These are phyloP conservation scores for Drosophila stalkeri DNA, from an alignment of 2,888 invertebrate genomes.

Conservation along the genomic window DNA sequence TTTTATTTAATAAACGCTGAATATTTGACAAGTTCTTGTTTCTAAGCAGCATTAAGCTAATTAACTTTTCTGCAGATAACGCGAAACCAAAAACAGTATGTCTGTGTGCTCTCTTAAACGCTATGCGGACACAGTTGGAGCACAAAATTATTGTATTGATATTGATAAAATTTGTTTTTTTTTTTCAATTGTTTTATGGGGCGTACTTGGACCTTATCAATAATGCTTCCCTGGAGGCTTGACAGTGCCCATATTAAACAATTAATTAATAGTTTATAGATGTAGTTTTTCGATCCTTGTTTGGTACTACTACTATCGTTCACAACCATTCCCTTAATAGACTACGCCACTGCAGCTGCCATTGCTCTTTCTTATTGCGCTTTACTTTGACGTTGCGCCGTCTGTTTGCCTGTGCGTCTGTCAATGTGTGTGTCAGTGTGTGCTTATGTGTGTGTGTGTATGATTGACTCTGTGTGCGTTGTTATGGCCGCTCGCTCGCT, in stretches of 20 bases:
- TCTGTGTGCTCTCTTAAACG: constrained; percentile 33
- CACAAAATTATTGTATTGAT: constrained; percentile 42
- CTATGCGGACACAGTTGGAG: constrained; percentile 23
- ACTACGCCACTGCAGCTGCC: constrained; percentile 63
- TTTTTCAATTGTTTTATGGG: constrained; percentile 53
- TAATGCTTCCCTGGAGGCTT: constrained; percentile 8
- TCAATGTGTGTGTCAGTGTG: constrained; percentile 15
- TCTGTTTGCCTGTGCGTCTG: constrained; percentile 38
- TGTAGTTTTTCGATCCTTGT: constrained; percentile 22
- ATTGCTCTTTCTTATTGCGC: constrained; percentile 58
- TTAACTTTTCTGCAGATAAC: constrained; percentile 58
- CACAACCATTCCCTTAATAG: not conserved
- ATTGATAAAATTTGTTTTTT: constrained; percentile 59
- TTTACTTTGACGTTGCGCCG: constrained; percentile 47
- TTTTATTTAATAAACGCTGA: constrained; percentile 10
- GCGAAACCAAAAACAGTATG: constrained; percentile 21
- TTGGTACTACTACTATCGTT: not conserved
- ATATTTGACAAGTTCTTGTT: constrained; percentile 24
- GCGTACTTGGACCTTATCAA: constrained; percentile 58
- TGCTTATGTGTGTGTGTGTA: constrained; percentile 7
- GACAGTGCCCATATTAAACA: not conserved
- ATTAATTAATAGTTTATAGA: not conserved
- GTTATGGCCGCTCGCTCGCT: constrained; percentile 62
- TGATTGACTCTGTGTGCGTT: constrained; percentile 29
- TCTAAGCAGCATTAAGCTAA: constrained; percentile 42